Evolutionary conservation across 2,113 vertebrate genomes (phyloP).

Genomic region (Glareola pratincola): DNA sequence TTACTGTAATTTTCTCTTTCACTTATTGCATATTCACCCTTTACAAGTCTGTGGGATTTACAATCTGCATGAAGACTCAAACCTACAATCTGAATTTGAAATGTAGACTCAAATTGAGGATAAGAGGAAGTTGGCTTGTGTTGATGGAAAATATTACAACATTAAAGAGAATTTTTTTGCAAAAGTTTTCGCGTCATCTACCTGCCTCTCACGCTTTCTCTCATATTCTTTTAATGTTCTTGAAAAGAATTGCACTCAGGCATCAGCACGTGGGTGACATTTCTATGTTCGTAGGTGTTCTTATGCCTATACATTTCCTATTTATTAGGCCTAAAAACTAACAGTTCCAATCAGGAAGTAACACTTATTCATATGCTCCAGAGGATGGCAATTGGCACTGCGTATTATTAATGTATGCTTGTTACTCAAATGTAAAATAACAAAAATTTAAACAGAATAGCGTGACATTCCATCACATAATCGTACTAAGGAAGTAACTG

Average conservation of each 20-base stretch:
- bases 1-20: not conserved
- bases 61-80: not conserved
- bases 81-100: not conserved
- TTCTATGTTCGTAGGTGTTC: not conserved
- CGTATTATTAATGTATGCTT: not conserved
- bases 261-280: not conserved
- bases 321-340: not conserved
- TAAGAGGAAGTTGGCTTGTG: not conserved
- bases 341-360: not conserved
- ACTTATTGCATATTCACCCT: not conserved
- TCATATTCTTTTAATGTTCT: not conserved
- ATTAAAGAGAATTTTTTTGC: not conserved
- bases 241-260: not conserved
- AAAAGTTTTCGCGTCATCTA: not conserved
- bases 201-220: not conserved
- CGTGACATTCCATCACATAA: not conserved
- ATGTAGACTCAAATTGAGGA: not conserved
- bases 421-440: not conserved
- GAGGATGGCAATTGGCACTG: not conserved
- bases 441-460: not conserved
- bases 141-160: not conserved
- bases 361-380: not conserved
- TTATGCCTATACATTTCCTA: fast-evolving
- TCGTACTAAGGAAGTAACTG: not conserved
- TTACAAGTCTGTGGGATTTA: not conserved